phyloP scores from a whole-genome alignment of 1,140 invertebrate genomes.

The Aphidius gifuensis region DNA sequence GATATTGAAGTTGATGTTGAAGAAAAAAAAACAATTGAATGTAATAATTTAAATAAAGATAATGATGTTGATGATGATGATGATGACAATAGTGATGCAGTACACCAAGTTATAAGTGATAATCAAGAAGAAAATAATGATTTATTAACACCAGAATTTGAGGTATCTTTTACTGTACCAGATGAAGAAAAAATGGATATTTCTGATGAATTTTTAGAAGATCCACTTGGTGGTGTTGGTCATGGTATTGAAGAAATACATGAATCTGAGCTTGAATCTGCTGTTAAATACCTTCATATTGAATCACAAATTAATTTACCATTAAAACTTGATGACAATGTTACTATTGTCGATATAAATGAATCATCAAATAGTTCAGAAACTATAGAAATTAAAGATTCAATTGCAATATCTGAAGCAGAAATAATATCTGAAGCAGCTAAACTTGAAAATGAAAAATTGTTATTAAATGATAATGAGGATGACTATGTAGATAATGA shows the following conservation, averaged over 20 bases:
- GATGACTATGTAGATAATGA: constrained; percentile 15
- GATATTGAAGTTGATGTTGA: no score
- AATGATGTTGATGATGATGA: no score
- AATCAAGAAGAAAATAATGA: neutral
- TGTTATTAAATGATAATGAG: constrained; percentile 10
- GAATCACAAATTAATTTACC: constrained; percentile 33
- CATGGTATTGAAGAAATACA: constrained; percentile 34
- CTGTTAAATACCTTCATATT: constrained; percentile 48
- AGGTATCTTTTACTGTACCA: constrained; percentile 6
- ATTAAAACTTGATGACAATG: constrained; percentile 34
- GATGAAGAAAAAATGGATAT: constrained; percentile 14
- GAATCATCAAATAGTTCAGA: constrained; percentile 29
- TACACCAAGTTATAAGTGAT: no score
- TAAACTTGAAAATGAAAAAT: constrained; percentile 46
- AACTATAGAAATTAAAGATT: constrained; percentile 35
- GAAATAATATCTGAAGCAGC: constrained; percentile 52
- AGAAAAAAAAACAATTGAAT: no score
- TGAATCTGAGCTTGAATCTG: constrained; percentile 45
- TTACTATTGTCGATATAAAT: no score
- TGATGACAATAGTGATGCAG: no score
- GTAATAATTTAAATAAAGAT: no score
- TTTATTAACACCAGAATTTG: constrained; percentile 8
- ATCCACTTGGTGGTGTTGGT: constrained; percentile 21
- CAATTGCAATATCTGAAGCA: constrained; percentile 51
- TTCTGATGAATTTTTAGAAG: constrained; percentile 24